These are phyloP conservation scores for Pseudorhombus dupliciocellatus DNA, from an alignment of 2,113 vertebrate species.

Conservation along the genomic window DNA sequence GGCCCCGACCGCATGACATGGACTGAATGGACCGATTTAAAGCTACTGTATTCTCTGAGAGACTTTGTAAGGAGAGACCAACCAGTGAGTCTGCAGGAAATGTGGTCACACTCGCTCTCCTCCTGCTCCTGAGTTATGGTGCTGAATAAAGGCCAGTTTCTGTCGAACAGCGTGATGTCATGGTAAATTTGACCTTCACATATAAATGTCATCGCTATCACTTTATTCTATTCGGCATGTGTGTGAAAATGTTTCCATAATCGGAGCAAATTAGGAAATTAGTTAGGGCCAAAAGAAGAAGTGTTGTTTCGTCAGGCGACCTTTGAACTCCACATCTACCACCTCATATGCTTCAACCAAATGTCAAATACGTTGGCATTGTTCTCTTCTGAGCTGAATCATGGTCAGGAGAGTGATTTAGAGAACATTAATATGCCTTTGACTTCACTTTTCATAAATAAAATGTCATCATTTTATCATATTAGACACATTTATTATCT, in stretches of 20 bases:
- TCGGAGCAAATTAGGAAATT: background rate
- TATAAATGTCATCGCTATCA: background rate
- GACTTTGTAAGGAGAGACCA: background rate
- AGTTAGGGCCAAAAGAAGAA: background rate
- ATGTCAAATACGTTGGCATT: background rate
- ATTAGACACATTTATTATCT: background rate
- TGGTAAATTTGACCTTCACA: background rate
- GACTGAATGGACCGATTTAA: constrained; percentile 15
- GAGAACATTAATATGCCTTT: background rate
- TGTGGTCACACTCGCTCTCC: background rate
- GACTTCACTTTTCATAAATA: background rate
- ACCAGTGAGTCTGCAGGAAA: background rate
- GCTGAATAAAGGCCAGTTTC: background rate
- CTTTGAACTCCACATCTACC: background rate
- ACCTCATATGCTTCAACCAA: background rate
- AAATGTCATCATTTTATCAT: background rate
- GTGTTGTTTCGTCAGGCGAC: background rate
- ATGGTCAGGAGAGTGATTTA: background rate
- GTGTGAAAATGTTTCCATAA: background rate
- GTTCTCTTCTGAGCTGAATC: background rate
- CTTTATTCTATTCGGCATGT: background rate
- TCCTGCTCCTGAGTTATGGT: background rate
- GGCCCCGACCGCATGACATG: background rate
- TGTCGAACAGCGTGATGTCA: background rate
- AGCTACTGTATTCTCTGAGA: constrained; percentile 14